A percentile compares a stretch with the other conserved stretches of the same genome.
Conservation (phyloP, 92 coral and sea anemone species). For the Galaxea fascicularis region DNA sequence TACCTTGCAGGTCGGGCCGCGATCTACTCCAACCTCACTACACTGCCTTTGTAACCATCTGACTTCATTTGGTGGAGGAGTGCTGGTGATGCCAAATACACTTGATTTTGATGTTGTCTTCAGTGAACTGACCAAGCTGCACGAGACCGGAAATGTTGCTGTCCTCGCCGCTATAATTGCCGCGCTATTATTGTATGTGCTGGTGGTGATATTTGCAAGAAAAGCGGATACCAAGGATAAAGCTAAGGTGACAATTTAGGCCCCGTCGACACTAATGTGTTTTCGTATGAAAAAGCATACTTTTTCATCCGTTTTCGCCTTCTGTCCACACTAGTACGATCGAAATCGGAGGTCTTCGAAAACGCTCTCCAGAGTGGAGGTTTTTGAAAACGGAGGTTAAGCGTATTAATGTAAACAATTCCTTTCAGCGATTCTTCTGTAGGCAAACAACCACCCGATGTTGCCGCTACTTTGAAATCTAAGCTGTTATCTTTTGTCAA, state of each 20-base stretch:
- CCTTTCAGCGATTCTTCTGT: too few relatives aligned
- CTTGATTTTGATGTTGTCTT: slow-evolving; percentile 65
- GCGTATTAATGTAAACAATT: background rate
- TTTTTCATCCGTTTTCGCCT: too few relatives aligned
- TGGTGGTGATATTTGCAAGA: slow-evolving; percentile 48
- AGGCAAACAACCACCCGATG: too few relatives aligned
- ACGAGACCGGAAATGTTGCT: slow-evolving; percentile 56
- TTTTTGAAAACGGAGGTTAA: background rate
- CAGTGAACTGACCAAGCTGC: slow-evolving; percentile 28
- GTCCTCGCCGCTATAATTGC: slow-evolving; percentile 35
- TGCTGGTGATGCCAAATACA: slow-evolving; percentile 68
- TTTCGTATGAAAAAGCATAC: too few relatives aligned
- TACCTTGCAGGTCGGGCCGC: slow-evolving; percentile 46
- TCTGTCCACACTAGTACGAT: too few relatives aligned
- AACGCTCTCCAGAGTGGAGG: too few relatives aligned
- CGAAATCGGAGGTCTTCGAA: too few relatives aligned
- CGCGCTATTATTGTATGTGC: slow-evolving; percentile 50
- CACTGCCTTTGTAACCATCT: slow-evolving; percentile 72
- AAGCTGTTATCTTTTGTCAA: too few relatives aligned
- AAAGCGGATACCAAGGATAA: slow-evolving; percentile 58
- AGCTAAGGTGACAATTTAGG: slow-evolving; percentile 36
- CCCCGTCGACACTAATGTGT: too few relatives aligned
- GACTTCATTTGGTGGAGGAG: slow-evolving; percentile 72
- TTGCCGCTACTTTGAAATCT: too few relatives aligned
- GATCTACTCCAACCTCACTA: slow-evolving; percentile 40